A percentile compares a stretch with the other conserved stretches of the same genome.
Conservation (phyloP, 2,113 vertebrate genomes). For the Nesogale talazaci region DNA sequence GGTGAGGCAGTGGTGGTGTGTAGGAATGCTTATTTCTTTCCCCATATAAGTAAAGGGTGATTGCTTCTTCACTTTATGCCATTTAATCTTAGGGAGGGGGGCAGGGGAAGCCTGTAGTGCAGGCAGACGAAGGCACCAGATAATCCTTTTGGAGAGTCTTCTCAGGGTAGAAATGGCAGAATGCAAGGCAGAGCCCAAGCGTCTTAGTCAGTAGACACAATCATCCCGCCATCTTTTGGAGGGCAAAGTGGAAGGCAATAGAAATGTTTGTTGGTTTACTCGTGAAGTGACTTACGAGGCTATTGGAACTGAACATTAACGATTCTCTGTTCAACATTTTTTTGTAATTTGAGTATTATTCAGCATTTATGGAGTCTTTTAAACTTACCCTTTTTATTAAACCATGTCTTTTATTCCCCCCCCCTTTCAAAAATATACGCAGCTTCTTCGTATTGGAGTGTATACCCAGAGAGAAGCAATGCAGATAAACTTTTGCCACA, state of each 20-base stretch:
- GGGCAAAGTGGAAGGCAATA: neutral
- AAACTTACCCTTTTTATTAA: constrained; percentile 41
- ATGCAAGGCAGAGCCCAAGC: constrained; percentile 38
- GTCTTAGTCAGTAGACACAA: constrained; percentile 41
- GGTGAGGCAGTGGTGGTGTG: neutral
- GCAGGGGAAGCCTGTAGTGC: neutral
- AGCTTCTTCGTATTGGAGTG: constrained; percentile 93
- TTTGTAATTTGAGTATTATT: neutral
- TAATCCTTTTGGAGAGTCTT: neutral
- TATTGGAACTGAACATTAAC: neutral
- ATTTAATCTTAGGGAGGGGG: neutral
- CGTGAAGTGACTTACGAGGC: constrained; percentile 21
- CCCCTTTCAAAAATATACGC: constrained; percentile 43
- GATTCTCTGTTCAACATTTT: neutral
- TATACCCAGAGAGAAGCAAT: constrained; percentile 87
- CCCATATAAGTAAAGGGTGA: neutral
- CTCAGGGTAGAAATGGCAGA: neutral
- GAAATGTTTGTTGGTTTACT: constrained; percentile 34
- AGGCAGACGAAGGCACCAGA: neutral
- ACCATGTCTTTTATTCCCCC: neutral
- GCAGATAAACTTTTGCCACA: constrained; percentile 93
- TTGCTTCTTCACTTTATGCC: neutral
- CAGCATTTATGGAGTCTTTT: neutral
- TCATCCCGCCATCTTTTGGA: neutral
- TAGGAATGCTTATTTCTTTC: neutral